phyloP scores from a whole-genome alignment of 2,113 vertebrate genomes.

The Hemibagrus wyckioides region DNA sequence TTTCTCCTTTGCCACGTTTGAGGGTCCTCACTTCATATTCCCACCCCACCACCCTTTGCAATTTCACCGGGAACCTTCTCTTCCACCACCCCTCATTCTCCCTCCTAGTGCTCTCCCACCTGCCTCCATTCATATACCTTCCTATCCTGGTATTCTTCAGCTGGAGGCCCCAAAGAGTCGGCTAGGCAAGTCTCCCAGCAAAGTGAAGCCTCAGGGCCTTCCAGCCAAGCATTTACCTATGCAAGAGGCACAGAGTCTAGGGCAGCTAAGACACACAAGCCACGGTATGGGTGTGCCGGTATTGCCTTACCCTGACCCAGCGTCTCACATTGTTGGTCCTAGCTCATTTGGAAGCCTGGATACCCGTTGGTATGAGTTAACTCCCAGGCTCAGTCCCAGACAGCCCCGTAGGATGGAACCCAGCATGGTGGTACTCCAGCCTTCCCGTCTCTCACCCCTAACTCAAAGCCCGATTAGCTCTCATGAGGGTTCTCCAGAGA shows the following conservation, averaged over 20 bases:
- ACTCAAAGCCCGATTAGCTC: constrained; percentile 97
- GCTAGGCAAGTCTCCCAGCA: constrained; percentile 87
- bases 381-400: constrained; percentile 91
- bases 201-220: constrained; percentile 79
- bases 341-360: constrained; percentile 93
- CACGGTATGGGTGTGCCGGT: constrained; percentile 96
- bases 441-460: constrained; percentile 95
- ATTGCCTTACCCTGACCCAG: constrained; percentile 96
- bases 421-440: constrained; percentile 97
- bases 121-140: constrained; percentile 86
- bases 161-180: constrained; percentile 89
- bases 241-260: constrained; percentile 92
- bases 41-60: constrained; percentile 80
- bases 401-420: constrained; percentile 90
- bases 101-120: constrained; percentile 86
- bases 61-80: constrained; percentile 82
- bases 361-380: constrained; percentile 94
- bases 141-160: constrained; percentile 89
- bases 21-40: constrained; percentile 90
- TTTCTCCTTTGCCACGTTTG: constrained; percentile 88
- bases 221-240: constrained; percentile 94
- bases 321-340: constrained; percentile 84
- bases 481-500: constrained; percentile 91
- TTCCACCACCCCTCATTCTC: constrained; percentile 76
- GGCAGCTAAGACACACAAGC: constrained; percentile 98